A percentile compares a stretch with the other conserved stretches of the same genome.
These are phyloP conservation scores for Meiosimyza decipiens DNA, from an alignment of 2,888 invertebrate genomes.

Conservation along the genomic window DNA sequence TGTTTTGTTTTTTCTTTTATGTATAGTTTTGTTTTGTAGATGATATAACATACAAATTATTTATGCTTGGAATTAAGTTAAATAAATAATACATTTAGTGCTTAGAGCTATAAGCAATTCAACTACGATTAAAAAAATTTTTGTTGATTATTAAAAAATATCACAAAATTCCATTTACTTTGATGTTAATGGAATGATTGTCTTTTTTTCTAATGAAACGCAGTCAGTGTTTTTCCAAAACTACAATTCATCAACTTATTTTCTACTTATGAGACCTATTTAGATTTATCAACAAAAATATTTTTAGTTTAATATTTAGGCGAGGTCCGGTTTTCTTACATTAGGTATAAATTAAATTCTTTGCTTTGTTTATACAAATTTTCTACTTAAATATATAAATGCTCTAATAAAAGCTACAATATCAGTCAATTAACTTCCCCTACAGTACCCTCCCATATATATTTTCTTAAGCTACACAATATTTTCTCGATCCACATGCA, in stretches of 20 bases:
- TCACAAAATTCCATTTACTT: constrained; percentile 50
- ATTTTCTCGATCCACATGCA: constrained; percentile 15
- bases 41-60: constrained; percentile 20
- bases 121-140: constrained; percentile 45
- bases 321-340: neutral
- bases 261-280: no score
- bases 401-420: constrained; percentile 40
- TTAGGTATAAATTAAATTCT: neutral
- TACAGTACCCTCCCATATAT: neutral
- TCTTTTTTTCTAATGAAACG: no score
- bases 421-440: constrained; percentile 39
- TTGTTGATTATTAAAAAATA: constrained; percentile 50
- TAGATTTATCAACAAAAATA: no score
- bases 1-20: constrained; percentile 39
- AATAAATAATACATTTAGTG: constrained; percentile 36
- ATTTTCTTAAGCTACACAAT: neutral
- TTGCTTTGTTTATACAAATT: constrained; percentile 10
- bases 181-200: neutral
- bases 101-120: constrained; percentile 3
- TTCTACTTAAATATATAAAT: constrained; percentile 27
- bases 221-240: no score
- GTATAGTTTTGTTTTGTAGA: neutral
- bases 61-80: constrained; percentile 30
- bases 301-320: neutral
- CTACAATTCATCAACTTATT: no score